Evolutionary conservation across 2,888 invertebrate genomes (phyloP).

Genomic region (Sinodicranocentrus sp.): DNA sequence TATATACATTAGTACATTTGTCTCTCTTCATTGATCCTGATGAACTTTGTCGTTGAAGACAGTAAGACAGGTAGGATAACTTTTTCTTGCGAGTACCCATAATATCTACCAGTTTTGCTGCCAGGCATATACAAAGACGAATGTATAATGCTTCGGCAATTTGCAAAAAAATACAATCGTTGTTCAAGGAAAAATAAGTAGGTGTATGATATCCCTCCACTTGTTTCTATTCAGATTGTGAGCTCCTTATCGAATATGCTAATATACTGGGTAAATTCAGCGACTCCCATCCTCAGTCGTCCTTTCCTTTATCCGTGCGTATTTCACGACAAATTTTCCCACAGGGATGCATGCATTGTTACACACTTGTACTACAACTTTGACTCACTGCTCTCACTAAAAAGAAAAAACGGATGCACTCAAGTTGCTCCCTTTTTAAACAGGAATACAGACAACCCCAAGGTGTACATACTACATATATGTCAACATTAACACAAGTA

Average conservation of each 20-base stretch:
- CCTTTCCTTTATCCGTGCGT: slow-evolving; percentile 35
- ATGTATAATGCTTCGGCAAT: too few species aligned
- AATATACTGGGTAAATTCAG: background rate
- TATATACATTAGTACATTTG: too few species aligned
- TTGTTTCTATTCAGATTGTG: too few species aligned
- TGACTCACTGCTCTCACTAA: slow-evolving; percentile 47
- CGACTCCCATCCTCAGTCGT: slow-evolving; percentile 14
- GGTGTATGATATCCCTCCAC: slow-evolving; percentile 9
- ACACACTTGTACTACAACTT: background rate
- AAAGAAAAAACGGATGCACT: slow-evolving; percentile 1
- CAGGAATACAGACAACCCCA: slow-evolving; percentile 3
- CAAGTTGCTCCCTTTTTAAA: slow-evolving; percentile 40
- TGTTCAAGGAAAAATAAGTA: slow-evolving; percentile 34
- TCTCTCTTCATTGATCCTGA: too few species aligned
- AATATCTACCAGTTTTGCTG: too few species aligned
- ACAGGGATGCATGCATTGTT: slow-evolving; percentile 16
- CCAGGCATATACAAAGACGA: too few species aligned
- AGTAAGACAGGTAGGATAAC: too few species aligned
- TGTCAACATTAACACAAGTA: slow-evolving; percentile 13
- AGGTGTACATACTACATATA: slow-evolving; percentile 5
- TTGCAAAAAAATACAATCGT: slow-evolving; percentile 3
- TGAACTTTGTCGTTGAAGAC: too few species aligned
- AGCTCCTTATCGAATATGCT: slow-evolving; percentile 8
- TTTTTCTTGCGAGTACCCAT: too few species aligned
- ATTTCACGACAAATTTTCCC: slow-evolving; percentile 49